Percentiles rank a stretch among this genome's conserved stretches.
phyloP scores from a whole-genome alignment of 2,113 vertebrate genomes.

The Notothenia rossii region DNA sequence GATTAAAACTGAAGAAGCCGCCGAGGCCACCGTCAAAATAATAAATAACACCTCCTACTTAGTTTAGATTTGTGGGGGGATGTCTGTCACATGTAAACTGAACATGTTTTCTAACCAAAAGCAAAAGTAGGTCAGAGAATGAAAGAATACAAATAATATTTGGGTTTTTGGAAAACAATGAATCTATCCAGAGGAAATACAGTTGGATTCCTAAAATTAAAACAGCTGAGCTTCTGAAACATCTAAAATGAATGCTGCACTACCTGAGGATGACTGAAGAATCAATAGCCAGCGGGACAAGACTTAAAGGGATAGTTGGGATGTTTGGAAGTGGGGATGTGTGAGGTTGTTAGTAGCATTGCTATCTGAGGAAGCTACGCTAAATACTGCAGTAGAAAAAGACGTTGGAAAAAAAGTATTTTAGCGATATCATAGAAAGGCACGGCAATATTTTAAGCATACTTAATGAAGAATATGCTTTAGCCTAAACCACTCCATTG shows the following conservation, averaged over 20 bases:
- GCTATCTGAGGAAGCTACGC: no score
- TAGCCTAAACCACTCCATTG: no score
- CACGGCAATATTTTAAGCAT: no score
- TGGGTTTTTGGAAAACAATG: not conserved
- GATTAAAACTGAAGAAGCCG: not conserved
- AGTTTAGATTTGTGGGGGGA: not conserved
- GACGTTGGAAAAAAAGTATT: no score
- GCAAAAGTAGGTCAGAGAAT: not conserved
- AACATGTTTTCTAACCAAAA: not conserved
- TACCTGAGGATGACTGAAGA: not conserved
- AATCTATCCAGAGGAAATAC: not conserved
- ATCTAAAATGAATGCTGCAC: not conserved
- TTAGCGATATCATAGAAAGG: no score
- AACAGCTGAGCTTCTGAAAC: not conserved
- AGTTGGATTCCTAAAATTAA: not conserved
- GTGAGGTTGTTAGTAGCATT: no score
- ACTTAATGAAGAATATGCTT: no score
- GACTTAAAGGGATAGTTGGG: not conserved
- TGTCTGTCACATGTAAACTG: not conserved
- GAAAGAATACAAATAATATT: constrained; percentile 10
- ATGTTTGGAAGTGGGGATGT: no score
- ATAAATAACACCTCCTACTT: not conserved
- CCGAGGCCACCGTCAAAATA: not conserved
- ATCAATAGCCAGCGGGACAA: not conserved
- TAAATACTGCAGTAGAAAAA: no score